Evolutionary conservation across 2,113 vertebrate genomes (phyloP).

Genomic region (Oreotragus oreotragus): DNA sequence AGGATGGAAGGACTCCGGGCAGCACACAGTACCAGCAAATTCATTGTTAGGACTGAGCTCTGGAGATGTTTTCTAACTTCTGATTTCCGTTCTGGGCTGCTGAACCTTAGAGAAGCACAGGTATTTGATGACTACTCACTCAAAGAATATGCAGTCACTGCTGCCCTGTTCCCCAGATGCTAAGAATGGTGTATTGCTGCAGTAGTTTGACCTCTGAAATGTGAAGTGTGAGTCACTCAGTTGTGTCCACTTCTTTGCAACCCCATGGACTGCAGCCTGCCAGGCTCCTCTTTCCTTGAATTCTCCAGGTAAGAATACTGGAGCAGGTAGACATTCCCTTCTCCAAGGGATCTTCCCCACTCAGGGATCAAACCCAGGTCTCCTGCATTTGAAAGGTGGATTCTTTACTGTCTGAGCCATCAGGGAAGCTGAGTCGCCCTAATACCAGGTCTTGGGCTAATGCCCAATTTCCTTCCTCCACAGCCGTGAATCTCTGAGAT

Average conservation of each 20-base stretch:
- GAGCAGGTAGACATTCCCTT: neutral
- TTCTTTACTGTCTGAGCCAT: neutral
- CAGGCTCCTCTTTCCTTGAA: neutral
- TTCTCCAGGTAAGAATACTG: neutral
- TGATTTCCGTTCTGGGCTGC: neutral
- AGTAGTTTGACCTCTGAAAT: neutral
- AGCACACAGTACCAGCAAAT: neutral
- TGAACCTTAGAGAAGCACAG: neutral
- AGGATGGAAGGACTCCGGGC: fast-evolving
- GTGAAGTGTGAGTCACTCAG: neutral
- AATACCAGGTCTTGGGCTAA: neutral
- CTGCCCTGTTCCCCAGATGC: neutral
- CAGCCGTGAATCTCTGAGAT: neutral
- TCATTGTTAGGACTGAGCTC: neutral
- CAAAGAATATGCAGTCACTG: neutral
- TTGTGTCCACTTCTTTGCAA: fast-evolving
- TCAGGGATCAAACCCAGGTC: neutral
- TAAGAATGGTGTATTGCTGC: neutral
- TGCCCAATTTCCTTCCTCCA: neutral
- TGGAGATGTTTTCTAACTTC: neutral
- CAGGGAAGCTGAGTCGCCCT: neutral
- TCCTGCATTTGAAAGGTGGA: neutral
- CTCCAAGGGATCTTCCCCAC: neutral
- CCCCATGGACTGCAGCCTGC: neutral
- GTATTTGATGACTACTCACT: neutral